Evolutionary conservation across 2,888 invertebrate species (phyloP).

Genomic region (Orthosia cruda): DNA sequence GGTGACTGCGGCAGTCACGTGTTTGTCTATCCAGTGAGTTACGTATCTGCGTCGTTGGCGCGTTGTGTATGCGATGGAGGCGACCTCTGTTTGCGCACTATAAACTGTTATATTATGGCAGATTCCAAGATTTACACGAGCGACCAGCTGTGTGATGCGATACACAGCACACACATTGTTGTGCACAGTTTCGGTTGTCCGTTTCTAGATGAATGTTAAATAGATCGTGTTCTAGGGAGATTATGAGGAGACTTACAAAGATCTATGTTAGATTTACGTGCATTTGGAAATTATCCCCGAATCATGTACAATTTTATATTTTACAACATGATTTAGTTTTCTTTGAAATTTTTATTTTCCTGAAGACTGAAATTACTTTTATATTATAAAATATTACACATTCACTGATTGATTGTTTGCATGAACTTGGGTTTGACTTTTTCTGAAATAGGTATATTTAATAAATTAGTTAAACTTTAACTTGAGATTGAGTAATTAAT

Average conservation of each 20-base stretch:
- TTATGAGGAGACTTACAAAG: not conserved
- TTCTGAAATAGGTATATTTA: not conserved
- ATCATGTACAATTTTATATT: not conserved
- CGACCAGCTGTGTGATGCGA: constrained; percentile 5
- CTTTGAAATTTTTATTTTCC: not conserved
- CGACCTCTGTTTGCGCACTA: constrained; percentile 37
- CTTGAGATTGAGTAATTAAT: constrained; percentile 22
- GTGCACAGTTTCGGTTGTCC: not conserved
- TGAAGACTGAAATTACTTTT: not conserved
- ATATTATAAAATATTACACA: not conserved
- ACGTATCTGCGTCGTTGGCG: constrained; percentile 3
- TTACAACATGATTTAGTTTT: not conserved
- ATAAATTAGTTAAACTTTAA: constrained; percentile 2
- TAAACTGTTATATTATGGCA: constrained; percentile 46
- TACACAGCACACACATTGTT: not conserved
- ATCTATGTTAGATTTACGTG: not conserved
- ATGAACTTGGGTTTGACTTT: constrained; percentile 22
- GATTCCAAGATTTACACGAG: constrained; percentile 30
- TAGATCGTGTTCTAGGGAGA: not conserved
- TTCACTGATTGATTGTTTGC: constrained; percentile 13
- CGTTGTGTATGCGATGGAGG: constrained; percentile 37
- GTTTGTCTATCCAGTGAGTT: constrained; percentile 53
- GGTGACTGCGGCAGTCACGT: constrained; percentile 2
- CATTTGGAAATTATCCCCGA: not conserved
- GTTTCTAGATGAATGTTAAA: not conserved